Percentiles rank a stretch among this genome's conserved stretches.
Conservation (phyloP, 2,113 vertebrate genomes). For the Ciconia stormi region DNA sequence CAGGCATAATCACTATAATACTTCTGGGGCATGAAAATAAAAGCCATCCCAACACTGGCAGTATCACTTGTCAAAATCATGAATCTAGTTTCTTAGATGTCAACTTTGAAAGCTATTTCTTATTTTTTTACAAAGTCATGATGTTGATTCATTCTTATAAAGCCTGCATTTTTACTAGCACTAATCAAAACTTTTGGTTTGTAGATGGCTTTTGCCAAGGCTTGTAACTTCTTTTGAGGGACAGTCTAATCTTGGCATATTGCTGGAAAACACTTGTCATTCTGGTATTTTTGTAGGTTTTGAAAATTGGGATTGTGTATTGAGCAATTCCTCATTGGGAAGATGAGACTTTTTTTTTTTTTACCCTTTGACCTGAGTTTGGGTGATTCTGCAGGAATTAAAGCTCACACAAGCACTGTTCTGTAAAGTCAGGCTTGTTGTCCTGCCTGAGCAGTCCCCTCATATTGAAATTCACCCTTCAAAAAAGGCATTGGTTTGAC, state of each 20-base stretch:
- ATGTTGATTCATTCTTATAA: not conserved
- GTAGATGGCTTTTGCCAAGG: not conserved
- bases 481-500: not conserved
- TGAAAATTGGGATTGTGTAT: too few relatives aligned
- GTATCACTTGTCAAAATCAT: not conserved
- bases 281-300: not conserved
- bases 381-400: not conserved
- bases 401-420: accelerated
- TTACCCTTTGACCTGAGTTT: not conserved
- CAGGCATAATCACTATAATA: accelerated
- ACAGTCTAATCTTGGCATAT: not conserved
- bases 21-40: not conserved
- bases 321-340: not conserved
- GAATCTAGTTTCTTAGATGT: not conserved
- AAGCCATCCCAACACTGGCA: not conserved
- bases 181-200: not conserved
- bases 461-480: not conserved
- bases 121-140: not conserved
- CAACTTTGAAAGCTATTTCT: not conserved
- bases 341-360: not conserved
- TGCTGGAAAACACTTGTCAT: not conserved
- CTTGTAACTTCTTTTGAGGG: not conserved
- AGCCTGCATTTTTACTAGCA: not conserved
- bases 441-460: not conserved
- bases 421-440: not conserved